Percentiles rank a stretch among this genome's conserved stretches.
phyloP scores from a whole-genome alignment of 2,797 vertebrate genomes.

The Alauda arvensis region DNA sequence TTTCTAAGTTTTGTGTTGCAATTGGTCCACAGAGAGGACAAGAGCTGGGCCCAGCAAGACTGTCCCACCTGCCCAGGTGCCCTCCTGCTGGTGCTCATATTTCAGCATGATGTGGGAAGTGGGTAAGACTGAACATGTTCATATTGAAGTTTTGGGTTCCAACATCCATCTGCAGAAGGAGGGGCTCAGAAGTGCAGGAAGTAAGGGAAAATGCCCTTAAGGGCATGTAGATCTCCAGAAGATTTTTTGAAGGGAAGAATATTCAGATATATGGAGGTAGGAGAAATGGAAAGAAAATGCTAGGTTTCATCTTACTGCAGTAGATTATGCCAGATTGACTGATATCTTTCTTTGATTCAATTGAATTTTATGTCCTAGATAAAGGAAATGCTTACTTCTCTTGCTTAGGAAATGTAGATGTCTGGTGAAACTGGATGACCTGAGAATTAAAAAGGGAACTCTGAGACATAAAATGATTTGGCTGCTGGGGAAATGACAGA shows the following conservation, averaged over 20 bases:
- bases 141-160: neutral
- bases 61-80: accelerated
- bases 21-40: neutral
- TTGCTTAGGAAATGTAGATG: neutral
- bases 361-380: neutral
- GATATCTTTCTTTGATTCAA: slow-evolving; percentile 4
- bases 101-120: neutral
- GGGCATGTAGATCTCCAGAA: neutral
- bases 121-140: neutral
- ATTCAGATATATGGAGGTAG: neutral
- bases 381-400: slow-evolving; percentile 14
- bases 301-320: neutral
- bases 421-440: neutral
- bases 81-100: neutral
- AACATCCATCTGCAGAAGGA: neutral
- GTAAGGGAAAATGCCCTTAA: neutral
- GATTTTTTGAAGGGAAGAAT: neutral
- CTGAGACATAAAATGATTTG: neutral
- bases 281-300: neutral
- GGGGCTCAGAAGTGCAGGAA: neutral
- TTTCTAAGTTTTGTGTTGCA: neutral
- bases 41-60: neutral
- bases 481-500: neutral
- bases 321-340: neutral
- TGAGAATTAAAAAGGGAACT: slow-evolving; percentile 1